Percentiles rank a stretch among this genome's conserved stretches.
These are phyloP conservation scores for Diplazon laetatorius DNA, from an alignment of 2,888 invertebrate species.

Conservation along the genomic window DNA sequence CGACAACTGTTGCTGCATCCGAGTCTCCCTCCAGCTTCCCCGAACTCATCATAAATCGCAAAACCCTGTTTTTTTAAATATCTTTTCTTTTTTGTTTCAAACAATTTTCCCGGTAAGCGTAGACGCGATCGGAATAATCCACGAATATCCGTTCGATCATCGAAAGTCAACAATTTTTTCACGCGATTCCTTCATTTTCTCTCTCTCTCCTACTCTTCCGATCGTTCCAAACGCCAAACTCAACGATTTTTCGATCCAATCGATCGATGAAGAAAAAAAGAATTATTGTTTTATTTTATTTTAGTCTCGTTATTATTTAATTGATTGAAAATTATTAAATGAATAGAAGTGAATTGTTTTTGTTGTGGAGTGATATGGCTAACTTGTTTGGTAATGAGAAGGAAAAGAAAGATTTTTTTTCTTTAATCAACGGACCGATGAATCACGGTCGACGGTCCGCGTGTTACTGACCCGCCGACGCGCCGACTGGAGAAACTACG, in stretches of 20 bases:
- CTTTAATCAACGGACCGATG: background rate
- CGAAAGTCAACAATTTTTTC: constrained; percentile 17
- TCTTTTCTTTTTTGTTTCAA: too few species aligned
- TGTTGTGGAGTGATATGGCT: too few species aligned
- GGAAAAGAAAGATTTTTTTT: background rate
- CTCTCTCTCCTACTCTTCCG: too few species aligned
- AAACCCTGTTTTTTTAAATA: too few species aligned
- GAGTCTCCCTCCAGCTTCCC: constrained; percentile 53
- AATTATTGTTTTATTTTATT: background rate
- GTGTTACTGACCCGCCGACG: constrained; percentile 59
- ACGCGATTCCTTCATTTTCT: too few species aligned
- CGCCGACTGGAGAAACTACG: background rate
- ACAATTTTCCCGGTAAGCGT: constrained; percentile 25
- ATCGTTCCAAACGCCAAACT: constrained; percentile 12
- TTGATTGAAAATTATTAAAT: too few species aligned
- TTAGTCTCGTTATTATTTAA: too few species aligned
- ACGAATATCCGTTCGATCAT: background rate
- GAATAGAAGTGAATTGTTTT: too few species aligned
- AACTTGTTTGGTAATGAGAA: too few species aligned
- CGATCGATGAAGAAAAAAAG: constrained; percentile 2
- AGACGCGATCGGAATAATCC: constrained; percentile 15
- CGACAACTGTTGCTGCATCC: constrained; percentile 43
- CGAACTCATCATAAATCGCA: constrained; percentile 61
- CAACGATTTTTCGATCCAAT: constrained; percentile 2
- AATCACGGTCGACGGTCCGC: constrained; percentile 43